Conservation (phyloP, 2,888 invertebrate species). For the Catocala fraxini region DNA sequence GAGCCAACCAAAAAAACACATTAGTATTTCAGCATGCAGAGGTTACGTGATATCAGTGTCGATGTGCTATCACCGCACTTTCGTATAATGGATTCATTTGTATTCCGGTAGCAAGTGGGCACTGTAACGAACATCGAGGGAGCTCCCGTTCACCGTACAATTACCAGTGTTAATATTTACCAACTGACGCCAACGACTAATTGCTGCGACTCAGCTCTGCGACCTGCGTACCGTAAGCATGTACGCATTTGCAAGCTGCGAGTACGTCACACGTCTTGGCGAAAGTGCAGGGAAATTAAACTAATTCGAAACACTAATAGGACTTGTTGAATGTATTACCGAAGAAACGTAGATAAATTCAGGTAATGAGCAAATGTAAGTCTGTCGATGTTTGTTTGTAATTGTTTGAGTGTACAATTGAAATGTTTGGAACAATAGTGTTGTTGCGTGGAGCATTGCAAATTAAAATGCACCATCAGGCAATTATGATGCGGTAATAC, state of each 20-base stretch:
- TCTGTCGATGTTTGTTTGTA: too few relatives aligned
- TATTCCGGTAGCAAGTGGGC: slow-evolving; percentile 83
- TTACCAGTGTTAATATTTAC: slow-evolving; percentile 87
- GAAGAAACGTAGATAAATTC: neutral
- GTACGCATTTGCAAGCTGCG: slow-evolving; percentile 25
- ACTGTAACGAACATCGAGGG: slow-evolving; percentile 84
- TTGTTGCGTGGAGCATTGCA: too few relatives aligned
- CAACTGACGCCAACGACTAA: slow-evolving; percentile 83
- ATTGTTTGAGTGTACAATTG: too few relatives aligned
- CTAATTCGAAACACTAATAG: slow-evolving; percentile 8
- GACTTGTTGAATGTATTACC: slow-evolving; percentile 17
- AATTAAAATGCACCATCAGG: too few relatives aligned
- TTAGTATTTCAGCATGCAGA: slow-evolving; percentile 65
- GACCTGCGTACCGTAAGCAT: slow-evolving; percentile 52
- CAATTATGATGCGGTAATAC: too few relatives aligned
- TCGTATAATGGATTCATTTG: slow-evolving; percentile 86
- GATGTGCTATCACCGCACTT: slow-evolving; percentile 79
- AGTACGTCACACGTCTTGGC: slow-evolving; percentile 16
- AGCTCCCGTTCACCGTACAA: slow-evolving; percentile 84
- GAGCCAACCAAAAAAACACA: slow-evolving; percentile 55
- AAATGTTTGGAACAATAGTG: too few relatives aligned
- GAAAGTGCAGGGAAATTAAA: slow-evolving; percentile 20
- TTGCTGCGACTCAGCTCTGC: slow-evolving; percentile 69
- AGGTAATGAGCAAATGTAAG: neutral
- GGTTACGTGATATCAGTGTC: slow-evolving; percentile 72